Evolutionary conservation across 2,113 vertebrate species (phyloP).

Genomic region (Heterotis niloticus): DNA sequence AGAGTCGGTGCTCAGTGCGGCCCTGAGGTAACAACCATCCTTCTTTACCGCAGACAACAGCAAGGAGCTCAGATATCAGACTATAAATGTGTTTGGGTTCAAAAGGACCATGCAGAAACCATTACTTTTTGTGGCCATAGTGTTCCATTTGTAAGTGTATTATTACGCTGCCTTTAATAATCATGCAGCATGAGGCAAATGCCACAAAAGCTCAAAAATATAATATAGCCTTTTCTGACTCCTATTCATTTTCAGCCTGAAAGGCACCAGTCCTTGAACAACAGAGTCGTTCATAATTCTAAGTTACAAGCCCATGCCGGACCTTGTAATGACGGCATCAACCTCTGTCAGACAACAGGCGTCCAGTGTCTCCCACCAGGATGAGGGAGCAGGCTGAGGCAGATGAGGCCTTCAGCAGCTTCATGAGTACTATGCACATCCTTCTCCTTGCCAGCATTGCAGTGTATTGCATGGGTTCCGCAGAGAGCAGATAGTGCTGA

Average conservation of each 20-base stretch:
- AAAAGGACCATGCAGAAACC: neutral
- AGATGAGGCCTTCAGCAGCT: neutral
- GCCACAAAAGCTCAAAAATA: neutral
- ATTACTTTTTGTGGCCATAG: neutral
- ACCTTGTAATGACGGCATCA: conserved; percentile 8
- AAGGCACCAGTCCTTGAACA: neutral
- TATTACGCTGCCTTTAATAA: neutral
- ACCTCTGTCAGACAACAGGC: neutral
- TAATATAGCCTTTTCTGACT: neutral
- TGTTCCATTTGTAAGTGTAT: neutral
- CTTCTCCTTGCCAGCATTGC: neutral
- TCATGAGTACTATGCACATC: neutral
- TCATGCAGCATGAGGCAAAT: neutral
- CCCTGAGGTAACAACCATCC: neutral
- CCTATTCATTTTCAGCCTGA: neutral
- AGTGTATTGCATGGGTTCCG: neutral
- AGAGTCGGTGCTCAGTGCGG: neutral
- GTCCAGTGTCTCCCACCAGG: neutral
- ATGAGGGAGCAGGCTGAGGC: neutral
- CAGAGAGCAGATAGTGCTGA: neutral
- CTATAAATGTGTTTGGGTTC: neutral
- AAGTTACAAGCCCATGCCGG: neutral
- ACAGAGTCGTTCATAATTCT: neutral
- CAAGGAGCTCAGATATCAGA: neutral
- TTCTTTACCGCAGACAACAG: neutral